phyloP scores from a whole-genome alignment of 2,888 invertebrate genomes.

The Cataglyphis rosenhaueri region DNA sequence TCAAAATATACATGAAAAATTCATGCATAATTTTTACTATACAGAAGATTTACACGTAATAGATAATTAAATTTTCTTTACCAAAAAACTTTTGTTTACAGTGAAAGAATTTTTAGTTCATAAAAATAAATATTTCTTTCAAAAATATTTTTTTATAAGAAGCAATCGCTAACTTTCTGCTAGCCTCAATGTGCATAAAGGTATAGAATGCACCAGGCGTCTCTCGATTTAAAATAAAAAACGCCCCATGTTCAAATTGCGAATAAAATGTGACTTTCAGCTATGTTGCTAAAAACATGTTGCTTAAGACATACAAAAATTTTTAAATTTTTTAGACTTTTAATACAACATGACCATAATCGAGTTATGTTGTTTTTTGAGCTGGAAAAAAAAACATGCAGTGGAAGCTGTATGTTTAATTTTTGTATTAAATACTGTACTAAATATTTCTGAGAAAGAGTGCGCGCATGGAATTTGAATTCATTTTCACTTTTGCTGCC shows the following conservation, averaged over 20 bases:
- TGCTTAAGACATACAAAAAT: background rate
- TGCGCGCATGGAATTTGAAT: slow-evolving; percentile 7
- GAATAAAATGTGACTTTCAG: slow-evolving; percentile 24
- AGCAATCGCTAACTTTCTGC: slow-evolving; percentile 12
- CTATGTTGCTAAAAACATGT: background rate
- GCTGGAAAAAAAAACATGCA: background rate
- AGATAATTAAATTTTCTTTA: no score
- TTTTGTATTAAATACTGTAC: background rate
- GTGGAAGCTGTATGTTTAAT: background rate
- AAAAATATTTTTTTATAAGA: background rate
- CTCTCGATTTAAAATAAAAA: slow-evolving; percentile 78
- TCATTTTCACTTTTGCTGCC: background rate
- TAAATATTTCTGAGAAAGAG: background rate
- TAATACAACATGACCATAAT: background rate
- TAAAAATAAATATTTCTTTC: background rate
- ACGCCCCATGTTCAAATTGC: slow-evolving; percentile 6
- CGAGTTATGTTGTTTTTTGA: background rate
- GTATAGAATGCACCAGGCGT: slow-evolving; percentile 78
- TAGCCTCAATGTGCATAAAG: slow-evolving; percentile 61
- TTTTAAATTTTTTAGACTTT: slow-evolving; percentile 45
- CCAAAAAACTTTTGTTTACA: no score
- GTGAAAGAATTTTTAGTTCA: background rate
- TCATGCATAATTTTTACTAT: no score
- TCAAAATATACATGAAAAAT: no score
- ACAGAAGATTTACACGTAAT: no score